Base-by-base conservation (phyloP, 1,140 invertebrate species). In the Mylabris phalerata region DNA sequence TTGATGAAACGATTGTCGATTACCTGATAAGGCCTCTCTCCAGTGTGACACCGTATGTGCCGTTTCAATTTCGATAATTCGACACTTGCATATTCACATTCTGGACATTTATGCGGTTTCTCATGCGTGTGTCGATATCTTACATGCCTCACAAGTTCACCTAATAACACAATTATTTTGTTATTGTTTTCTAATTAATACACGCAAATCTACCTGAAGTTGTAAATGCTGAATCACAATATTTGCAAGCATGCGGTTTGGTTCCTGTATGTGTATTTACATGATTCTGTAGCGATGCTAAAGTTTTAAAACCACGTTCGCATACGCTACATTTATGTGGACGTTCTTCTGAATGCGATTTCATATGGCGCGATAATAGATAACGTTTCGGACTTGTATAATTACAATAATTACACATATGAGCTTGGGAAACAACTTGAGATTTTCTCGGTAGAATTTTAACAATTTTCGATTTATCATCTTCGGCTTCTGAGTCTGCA, bases 201-300 rank as follows among this genome's bases (percentile, higher is more conserved):
- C n/a, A 10, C 10, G 32, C 9, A 48, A 54, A 55, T 73, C 1
- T 73, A 88, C 88, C 88, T 50, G 93, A 96, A 2, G 95, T 98
- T 1, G 95, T 98, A 72, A 98, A 98, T 9, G 90, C 87, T 62
- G 89, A 88, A 7, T 93, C 89, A 76, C 95, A 98, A 70, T 82
- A 89, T 76, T 94, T 95, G 78, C 95, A 98, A 42, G 88, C 83
- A 75, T 98, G 93, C 0, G 95, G 95, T 70, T 96, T 93, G 5
- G 90, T 90, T 41, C 95, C 95, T 26, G 94, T 95, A 73, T 98
- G 95, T 57, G 93, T 98, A 73, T 98, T 98, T 2, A 95, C 86
- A 75, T 98, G 95, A 74, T 98, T 98, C 66, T 95, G 89, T 25
- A 98, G 76, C 0, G 93, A 95, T 1, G 93, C 91, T 13, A 92